Percentiles rank a stretch among this genome's conserved stretches.
phyloP scores from a whole-genome alignment of 2,113 vertebrate genomes.

The Capreolus pygargus region DNA sequence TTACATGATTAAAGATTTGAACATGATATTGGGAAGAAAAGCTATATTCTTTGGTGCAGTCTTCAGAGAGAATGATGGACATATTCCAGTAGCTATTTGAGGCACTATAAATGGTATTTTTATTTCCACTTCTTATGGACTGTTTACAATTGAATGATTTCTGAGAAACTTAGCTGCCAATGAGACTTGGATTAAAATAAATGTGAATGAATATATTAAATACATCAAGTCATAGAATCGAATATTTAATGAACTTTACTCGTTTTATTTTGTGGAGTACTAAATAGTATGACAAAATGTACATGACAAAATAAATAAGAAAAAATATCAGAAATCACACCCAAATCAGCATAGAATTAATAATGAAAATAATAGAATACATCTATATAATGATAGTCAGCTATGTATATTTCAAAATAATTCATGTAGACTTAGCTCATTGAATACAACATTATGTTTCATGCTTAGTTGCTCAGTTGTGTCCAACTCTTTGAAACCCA shows the following conservation, averaged over 20 bases:
- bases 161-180: not conserved
- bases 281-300: not conserved
- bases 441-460: not conserved
- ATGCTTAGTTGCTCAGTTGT: not conserved
- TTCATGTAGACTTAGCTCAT: not conserved
- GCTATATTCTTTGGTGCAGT: not conserved
- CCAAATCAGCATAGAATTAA: not conserved
- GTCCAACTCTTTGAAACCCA: fast-evolving
- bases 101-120: not conserved
- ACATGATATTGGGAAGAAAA: not conserved
- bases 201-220: not conserved
- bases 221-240: not conserved
- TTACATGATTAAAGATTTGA: not conserved
- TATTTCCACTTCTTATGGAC: not conserved
- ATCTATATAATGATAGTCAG: not conserved
- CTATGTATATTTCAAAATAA: not conserved
- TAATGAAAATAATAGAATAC: not conserved
- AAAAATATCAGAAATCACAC: not conserved
- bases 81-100: not conserved
- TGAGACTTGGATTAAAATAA: conserved; percentile 13
- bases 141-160: not conserved
- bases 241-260: not conserved
- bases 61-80: not conserved
- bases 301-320: not conserved
- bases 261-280: not conserved